phyloP scores from a whole-genome alignment of 2,888 invertebrate genomes.

The Phaedon cochleariae region DNA sequence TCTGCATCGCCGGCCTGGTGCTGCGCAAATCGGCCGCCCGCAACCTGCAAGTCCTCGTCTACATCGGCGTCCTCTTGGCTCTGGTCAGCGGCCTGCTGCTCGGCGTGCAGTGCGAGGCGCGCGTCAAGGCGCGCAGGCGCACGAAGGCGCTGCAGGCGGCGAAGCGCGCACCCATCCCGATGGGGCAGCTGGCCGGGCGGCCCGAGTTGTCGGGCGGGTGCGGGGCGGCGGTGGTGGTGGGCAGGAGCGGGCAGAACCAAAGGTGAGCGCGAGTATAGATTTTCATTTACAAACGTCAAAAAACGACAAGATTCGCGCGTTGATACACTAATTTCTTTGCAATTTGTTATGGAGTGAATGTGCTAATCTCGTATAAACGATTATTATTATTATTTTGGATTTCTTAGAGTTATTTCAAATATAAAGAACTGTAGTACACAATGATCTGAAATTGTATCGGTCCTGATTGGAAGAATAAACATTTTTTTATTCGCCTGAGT shows the following conservation, averaged over 20 bases:
- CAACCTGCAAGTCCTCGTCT: constrained; percentile 72
- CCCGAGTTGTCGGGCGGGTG: constrained; percentile 30
- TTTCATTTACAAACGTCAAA: too few relatives aligned
- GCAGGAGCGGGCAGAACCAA: constrained; percentile 37
- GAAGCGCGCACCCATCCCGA: constrained; percentile 53
- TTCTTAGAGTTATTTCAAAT: too few relatives aligned
- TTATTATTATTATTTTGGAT: too few relatives aligned
- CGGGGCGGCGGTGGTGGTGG: constrained; percentile 27
- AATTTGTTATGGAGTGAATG: too few relatives aligned
- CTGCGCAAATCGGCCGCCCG: constrained; percentile 71
- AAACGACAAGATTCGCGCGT: too few relatives aligned
- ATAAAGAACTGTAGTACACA: too few relatives aligned
- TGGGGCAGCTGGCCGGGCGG: constrained; percentile 51
- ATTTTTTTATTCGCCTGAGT: too few relatives aligned
- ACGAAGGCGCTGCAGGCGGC: constrained; percentile 52
- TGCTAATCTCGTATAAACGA: too few relatives aligned
- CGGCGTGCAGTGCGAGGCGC: constrained; percentile 71
- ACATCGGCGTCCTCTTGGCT: constrained; percentile 70
- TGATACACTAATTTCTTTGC: too few relatives aligned
- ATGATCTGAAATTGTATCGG: too few relatives aligned
- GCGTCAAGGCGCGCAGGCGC: constrained; percentile 51
- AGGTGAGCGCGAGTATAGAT: constrained; percentile 34
- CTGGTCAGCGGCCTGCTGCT: constrained; percentile 71
- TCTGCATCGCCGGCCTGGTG: constrained; percentile 73
- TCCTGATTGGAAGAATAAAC: too few relatives aligned